Conservation (phyloP, 2,888 invertebrate genomes). For the Sminthurinus aureus region DNA sequence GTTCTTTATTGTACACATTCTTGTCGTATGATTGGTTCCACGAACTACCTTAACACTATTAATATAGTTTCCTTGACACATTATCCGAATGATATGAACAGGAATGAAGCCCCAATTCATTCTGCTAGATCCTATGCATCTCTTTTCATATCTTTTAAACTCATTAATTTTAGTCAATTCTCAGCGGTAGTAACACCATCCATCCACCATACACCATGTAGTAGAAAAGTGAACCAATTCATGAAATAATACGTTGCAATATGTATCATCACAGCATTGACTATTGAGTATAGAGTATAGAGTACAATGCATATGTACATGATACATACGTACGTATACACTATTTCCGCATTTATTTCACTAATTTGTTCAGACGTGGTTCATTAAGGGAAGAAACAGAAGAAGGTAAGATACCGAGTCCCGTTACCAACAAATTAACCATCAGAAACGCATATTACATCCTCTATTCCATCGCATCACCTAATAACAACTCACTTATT, state of each 20-base stretch:
- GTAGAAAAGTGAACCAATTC: conserved; percentile 29
- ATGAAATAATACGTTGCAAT: background rate
- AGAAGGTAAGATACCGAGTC: conserved; percentile 30
- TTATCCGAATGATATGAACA: conserved; percentile 19
- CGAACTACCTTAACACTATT: background rate
- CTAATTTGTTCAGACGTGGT: conserved; percentile 46
- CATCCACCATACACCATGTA: conserved; percentile 9
- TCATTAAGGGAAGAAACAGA: conserved; percentile 41
- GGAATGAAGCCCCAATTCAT: background rate
- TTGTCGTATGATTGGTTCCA: conserved; percentile 2
- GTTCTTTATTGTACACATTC: background rate
- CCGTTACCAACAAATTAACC: conserved; percentile 51
- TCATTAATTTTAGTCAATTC: conserved; percentile 21
- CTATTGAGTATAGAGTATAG: background rate
- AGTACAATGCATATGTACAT: background rate
- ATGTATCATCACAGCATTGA: background rate
- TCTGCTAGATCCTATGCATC: background rate
- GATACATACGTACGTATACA: background rate
- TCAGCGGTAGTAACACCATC: conserved; percentile 4
- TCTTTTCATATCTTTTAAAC: background rate
- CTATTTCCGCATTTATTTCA: conserved; percentile 50
- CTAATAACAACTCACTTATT: no score
- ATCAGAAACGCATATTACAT: conserved; percentile 39
- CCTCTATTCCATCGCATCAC: no score
- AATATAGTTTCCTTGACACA: conserved; percentile 29